Base-by-base conservation (phyloP, 2,113 vertebrate species). In the Lepus timidus region DNA sequence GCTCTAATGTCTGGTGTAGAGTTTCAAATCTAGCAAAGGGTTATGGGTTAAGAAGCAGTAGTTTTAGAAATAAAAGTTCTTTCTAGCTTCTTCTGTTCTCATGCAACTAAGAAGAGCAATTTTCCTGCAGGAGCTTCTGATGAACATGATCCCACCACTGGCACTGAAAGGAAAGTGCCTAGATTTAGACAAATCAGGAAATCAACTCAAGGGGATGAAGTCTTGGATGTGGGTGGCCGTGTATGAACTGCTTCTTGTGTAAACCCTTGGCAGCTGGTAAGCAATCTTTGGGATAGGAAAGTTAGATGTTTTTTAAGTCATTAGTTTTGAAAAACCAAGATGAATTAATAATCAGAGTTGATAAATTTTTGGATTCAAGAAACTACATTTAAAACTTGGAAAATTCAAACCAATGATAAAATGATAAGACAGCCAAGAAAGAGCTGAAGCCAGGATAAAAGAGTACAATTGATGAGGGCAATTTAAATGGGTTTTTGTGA, bases 401-500 rank as follows among this genome's bases (percentile, higher is more conserved):
- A 92, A 85, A 44, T n/a, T 75, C 68, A 70, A 84, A 51, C 19
- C 23, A 79, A 23, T 4, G 11, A n/a, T 61, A 39, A 81, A 51
- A 91, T 65, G 73, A 39, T 27, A 85, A 95, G 55, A 88, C 29
- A 87, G 22, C 55, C 52, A 70, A 94, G 31, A 44, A 61, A 81
- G 25, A 86, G 31, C 49, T 55, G 75, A 84, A 80, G 70, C 23
- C 17, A 84, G 36, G 39, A 86, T 80, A 87, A 81, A 93, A 88
- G 55, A 65, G 22, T 6, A 58, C 64, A 87, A 20, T 68, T 22
- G 29, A 74, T 51, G 58, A 89, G 12, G 36, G 25, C 39, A 70
- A 84, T 78, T 84, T 78, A 73, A 90, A 62, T 87, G 84, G 27
- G 19, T 22, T 95, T 84, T 90, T 88, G 58, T 91, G 87, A 82